Percentiles rank a stretch among this genome's conserved stretches.
These are phyloP conservation scores for Tribolium freemani DNA, from an alignment of 2,888 invertebrate species.

Conservation along the genomic window DNA sequence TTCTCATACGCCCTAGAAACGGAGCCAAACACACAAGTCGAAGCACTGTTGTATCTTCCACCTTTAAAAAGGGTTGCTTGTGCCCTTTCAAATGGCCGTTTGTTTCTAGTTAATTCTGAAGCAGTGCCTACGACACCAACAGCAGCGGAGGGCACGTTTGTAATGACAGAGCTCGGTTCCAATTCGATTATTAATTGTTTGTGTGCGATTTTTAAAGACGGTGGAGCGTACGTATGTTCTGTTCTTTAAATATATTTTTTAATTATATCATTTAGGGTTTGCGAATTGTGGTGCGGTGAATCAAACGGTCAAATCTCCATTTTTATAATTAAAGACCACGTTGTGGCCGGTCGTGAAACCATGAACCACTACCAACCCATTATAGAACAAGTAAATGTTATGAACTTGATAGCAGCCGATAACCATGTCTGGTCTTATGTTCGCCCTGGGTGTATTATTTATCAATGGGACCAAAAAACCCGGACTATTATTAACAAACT, in stretches of 20 bases:
- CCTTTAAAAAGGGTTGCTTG: conserved; percentile 83
- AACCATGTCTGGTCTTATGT: conserved; percentile 84
- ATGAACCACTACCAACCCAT: conserved; percentile 75
- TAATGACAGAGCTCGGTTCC: conserved; percentile 82
- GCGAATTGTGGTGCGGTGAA: conserved; percentile 93
- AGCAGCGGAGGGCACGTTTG: conserved; percentile 81
- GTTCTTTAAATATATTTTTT: not conserved
- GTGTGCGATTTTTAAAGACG: conserved; percentile 71
- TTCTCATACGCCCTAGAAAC: conserved; percentile 79
- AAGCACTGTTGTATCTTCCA: conserved; percentile 78
- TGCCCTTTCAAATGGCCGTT: conserved; percentile 82
- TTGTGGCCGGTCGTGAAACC: conserved; percentile 81
- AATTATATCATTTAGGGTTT: conserved; percentile 65
- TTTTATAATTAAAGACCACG: conserved; percentile 79
- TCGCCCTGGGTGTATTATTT: conserved; percentile 89
- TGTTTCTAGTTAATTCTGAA: conserved; percentile 80
- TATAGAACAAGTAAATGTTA: conserved; percentile 76
- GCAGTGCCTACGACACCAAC: conserved; percentile 73
- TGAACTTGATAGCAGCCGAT: conserved; percentile 77
- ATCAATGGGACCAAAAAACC: conserved; percentile 84
- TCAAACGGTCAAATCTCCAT: conserved; percentile 83
- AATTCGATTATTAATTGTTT: conserved; percentile 79
- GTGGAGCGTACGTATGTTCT: conserved; percentile 60
- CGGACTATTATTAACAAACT: conserved; percentile 82
- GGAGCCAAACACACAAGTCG: conserved; percentile 76